Evolutionary conservation across 30 jellyfish, hydroid and myxozoan species (phyloP), one percentile per base, ranked within the genome.

Genomic region (Rhopilema esculentum): DNA sequence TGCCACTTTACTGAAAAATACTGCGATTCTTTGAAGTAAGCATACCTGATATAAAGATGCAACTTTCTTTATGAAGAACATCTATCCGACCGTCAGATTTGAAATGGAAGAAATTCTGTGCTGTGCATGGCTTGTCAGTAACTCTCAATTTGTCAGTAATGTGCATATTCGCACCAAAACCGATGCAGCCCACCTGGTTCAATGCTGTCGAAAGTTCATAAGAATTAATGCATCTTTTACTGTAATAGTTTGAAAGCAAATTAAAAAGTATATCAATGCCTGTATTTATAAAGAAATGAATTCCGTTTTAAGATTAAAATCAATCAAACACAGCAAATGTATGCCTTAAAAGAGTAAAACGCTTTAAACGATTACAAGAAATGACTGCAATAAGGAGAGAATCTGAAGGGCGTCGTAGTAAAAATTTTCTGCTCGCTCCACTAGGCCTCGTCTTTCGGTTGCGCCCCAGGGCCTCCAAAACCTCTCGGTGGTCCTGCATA

Each of bases 131-230:
- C 32, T 53, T 74, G 19, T 74, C 65, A 30, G 28, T 53, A 4
- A 74, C 16, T 74, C 29, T 74, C 50, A 74, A 33, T 20, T 74
- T 31, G 49, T 74, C 31, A 23, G 49, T 22, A 20, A 74, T 27
- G 32, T 74, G 85, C 24, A 23, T 66, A 74, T 30, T 33, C 2
- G 31, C 32, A 8, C 25, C 48, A 18, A 25, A 29, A 15, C 27
- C 67, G n/a, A 74, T 74, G 71, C 85, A 74, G 16, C 85, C 85
- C 31, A 74, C 65, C 52, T 22, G 9, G 16, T 53, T 25, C n/a
- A 8, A 16, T 32, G 85, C 85, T 74, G 26, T 15, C 19, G 28
- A 22, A 71, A 49, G 16, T 16, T 23, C 8, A 6, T 66, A 22
- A 6, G 8, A 19, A 32, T 9, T 23, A n/a, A 23, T 21, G 20